Evolutionary conservation across 2,888 invertebrate species (phyloP).

Genomic region (Perithous albicinctus): DNA sequence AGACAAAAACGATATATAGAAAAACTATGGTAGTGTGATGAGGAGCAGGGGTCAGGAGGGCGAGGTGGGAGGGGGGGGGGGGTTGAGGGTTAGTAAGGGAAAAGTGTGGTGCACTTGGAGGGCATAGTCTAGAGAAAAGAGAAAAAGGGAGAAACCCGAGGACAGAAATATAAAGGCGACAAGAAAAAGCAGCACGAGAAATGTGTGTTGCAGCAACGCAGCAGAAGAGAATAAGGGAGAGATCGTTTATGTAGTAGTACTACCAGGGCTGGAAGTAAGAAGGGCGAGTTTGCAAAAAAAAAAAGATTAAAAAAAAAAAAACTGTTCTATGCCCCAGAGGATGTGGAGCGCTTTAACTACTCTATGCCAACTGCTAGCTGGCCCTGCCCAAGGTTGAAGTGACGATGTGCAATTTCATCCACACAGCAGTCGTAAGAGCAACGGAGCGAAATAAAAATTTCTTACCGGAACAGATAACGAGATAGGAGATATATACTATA

Average conservation of each 20-base stretch:
- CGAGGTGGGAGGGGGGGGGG: neutral
- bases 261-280: neutral
- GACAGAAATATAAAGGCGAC: slow-evolving; percentile 3
- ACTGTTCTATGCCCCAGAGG: neutral
- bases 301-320: no score
- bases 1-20: slow-evolving; percentile 22
- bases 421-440: slow-evolving; percentile 18
- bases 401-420: slow-evolving; percentile 61
- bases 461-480: slow-evolving; percentile 15
- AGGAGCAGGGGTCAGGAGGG: no score
- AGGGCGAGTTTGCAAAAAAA: slow-evolving; percentile 31
- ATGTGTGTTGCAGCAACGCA: slow-evolving; percentile 18
- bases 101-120: slow-evolving; percentile 7
- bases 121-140: slow-evolving; percentile 10
- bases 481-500: no score
- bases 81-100: slow-evolving; percentile 9
- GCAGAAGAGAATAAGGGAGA: slow-evolving; percentile 24
- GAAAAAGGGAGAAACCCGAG: neutral
- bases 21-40: neutral
- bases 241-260: neutral
- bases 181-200: neutral
- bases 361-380: neutral
- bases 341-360: neutral
- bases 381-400: slow-evolving; percentile 14
- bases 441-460: slow-evolving; percentile 48